Conservation (phyloP, 2,888 invertebrate genomes). For the Acanthacorydalis orientalis region DNA sequence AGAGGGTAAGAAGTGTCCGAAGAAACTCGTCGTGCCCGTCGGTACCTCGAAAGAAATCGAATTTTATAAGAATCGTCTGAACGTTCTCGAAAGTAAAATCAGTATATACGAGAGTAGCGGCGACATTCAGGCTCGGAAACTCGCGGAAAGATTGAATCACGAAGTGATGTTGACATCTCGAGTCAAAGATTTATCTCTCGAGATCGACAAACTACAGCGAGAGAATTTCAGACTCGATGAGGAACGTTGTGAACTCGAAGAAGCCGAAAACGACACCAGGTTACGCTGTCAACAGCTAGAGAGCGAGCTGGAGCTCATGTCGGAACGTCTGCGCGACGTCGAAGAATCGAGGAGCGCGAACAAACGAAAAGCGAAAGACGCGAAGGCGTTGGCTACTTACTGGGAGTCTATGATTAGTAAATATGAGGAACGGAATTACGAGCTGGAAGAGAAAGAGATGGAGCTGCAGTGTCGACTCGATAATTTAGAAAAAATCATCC, state of each 20-base stretch:
- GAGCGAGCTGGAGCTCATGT: constrained; percentile 11
- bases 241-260: constrained; percentile 56
- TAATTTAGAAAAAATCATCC: constrained; percentile 41
- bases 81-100: constrained; percentile 45
- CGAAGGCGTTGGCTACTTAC: constrained; percentile 8
- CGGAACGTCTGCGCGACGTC: constrained; percentile 17
- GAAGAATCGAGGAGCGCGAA: constrained; percentile 17
- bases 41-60: constrained; percentile 13
- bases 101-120: constrained; percentile 47
- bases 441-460: constrained; percentile 31
- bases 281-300: constrained; percentile 35
- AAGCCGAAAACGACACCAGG: constrained; percentile 58
- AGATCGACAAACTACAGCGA: constrained; percentile 39
- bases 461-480: constrained; percentile 36
- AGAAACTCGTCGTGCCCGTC: constrained; percentile 8
- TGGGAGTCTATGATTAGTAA: constrained; percentile 25
- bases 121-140: constrained; percentile 40
- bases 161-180: constrained; percentile 36
- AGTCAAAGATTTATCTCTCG: constrained; percentile 27
- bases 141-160: constrained; percentile 43
- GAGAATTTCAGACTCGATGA: constrained; percentile 50
- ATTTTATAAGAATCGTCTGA: constrained; percentile 48
- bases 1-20: constrained; percentile 26
- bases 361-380: constrained; percentile 14
- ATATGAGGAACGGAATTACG: constrained; percentile 33